Evolutionary conservation across 2,113 vertebrate species (phyloP).

Genomic region (Chloropsis hardwickii): DNA sequence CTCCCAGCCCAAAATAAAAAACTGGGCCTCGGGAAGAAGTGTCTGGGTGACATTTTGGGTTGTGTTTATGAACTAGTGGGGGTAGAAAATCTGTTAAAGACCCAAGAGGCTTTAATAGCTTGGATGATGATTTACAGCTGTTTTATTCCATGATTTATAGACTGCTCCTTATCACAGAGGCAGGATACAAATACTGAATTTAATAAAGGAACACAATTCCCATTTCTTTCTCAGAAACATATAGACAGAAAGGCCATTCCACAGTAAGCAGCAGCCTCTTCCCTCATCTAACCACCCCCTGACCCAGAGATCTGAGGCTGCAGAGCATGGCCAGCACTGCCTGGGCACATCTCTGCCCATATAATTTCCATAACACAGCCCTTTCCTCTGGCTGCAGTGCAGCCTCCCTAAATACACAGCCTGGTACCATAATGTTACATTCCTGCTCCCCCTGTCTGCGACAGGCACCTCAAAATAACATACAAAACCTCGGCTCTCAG

Average conservation of each 20-base stretch:
- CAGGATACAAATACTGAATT: not conserved
- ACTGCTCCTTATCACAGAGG: conserved; percentile 3
- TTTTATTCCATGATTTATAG: not conserved
- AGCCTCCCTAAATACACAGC: not conserved
- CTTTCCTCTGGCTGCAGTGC: not conserved
- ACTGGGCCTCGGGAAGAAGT: not conserved
- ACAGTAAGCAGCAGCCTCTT: not conserved
- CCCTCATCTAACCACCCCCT: not conserved
- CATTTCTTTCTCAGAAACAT: not conserved
- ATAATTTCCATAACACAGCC: conserved; percentile 4
- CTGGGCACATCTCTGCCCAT: not conserved
- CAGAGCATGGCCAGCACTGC: not conserved
- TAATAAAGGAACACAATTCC: not conserved
- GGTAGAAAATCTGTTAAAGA: not conserved
- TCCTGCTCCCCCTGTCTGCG: not conserved
- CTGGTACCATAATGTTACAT: not conserved
- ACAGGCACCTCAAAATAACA: not conserved
- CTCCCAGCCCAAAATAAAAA: not conserved
- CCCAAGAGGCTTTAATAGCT: not conserved
- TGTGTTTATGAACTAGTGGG: not conserved
- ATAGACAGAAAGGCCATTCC: not conserved
- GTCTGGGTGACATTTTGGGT: conserved; percentile 40
- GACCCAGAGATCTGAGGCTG: not conserved
- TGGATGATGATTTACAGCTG: conserved; percentile 50
- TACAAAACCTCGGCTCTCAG: not conserved